These are phyloP conservation scores for Orthonychiurus folsomi DNA, from an alignment of 2,888 invertebrate genomes.

Conservation along the genomic window DNA sequence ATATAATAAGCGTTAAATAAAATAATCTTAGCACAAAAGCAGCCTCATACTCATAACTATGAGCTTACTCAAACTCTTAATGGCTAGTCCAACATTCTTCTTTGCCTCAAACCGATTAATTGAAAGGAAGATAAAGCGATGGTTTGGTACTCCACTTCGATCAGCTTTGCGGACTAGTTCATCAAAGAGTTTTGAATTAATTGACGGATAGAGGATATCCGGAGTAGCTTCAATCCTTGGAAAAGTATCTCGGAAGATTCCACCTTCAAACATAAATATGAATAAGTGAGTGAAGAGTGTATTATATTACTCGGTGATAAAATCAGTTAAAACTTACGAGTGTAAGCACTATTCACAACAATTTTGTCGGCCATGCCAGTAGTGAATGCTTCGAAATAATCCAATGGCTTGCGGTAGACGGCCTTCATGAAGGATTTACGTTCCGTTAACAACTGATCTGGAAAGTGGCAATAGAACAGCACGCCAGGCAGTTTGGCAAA, in stretches of 20 bases:
- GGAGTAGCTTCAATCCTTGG: constrained; percentile 59
- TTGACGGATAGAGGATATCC: constrained; percentile 86
- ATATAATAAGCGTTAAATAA: not conserved
- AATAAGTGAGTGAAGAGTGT: constrained; percentile 25
- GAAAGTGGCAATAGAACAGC: constrained; percentile 96
- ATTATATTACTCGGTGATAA: not conserved
- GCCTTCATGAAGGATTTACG: constrained; percentile 66
- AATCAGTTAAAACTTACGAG: constrained; percentile 51
- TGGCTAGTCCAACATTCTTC: constrained; percentile 81
- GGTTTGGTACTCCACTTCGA: constrained; percentile 40
- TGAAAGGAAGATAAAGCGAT: constrained; percentile 66
- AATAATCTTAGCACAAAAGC: not conserved
- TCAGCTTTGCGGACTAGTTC: constrained; percentile 43
- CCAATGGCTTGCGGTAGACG: constrained; percentile 75
- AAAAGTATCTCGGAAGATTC: constrained; percentile 78
- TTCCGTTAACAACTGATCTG: constrained; percentile 80
- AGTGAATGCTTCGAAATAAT: constrained; percentile 82
- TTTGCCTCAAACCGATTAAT: constrained; percentile 96
- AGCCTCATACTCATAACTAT: not conserved
- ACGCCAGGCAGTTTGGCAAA: constrained; percentile 51
- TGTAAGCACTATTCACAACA: constrained; percentile 92
- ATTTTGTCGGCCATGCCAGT: constrained; percentile 79
- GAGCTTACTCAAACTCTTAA: constrained; percentile 62
- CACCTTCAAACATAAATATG: too few relatives aligned
- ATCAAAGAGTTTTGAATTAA: constrained; percentile 68